Evolutionary conservation across 2,797 vertebrate species (phyloP).

Genomic region (Chaunax sp.): DNA sequence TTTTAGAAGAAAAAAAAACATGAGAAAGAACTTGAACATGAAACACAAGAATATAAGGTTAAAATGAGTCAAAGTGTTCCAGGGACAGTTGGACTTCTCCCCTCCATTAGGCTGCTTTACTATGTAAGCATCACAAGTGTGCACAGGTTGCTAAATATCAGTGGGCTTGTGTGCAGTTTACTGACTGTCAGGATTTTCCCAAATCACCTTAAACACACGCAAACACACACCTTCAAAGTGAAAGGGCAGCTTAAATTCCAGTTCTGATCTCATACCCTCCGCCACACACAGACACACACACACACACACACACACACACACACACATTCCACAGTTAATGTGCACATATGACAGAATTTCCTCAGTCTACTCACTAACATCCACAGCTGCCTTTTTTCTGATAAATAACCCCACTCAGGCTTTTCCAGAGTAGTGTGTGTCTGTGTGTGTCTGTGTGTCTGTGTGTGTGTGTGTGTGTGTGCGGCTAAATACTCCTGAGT

Average conservation of each 20-base stretch:
- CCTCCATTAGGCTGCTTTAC: neutral
- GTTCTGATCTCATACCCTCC: conserved; percentile 11
- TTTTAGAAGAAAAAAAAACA: too few relatives aligned
- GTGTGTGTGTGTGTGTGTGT: neutral
- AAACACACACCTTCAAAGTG: conserved; percentile 6
- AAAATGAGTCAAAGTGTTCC: too few relatives aligned
- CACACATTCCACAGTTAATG: conserved; percentile 21
- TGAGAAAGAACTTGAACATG: too few relatives aligned
- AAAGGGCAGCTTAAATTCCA: neutral
- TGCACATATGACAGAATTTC: conserved; percentile 13
- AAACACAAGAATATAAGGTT: too few relatives aligned
- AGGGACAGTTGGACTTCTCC: too few relatives aligned
- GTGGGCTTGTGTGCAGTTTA: conserved; percentile 13
- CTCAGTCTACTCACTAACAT: conserved; percentile 31
- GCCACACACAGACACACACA: neutral
- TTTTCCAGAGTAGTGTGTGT: conserved; percentile 6
- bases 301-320: neutral
- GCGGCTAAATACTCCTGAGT: conserved; percentile 56
- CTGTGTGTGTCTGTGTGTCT: neutral
- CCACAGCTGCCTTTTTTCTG: conserved; percentile 45
- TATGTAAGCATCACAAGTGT: neutral
- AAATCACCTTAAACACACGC: conserved; percentile 1
- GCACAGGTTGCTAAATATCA: conserved; percentile 23
- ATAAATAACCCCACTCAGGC: conserved; percentile 55
- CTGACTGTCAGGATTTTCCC: conserved; percentile 16